Conservation (phyloP, 2,797 vertebrate genomes). For the Enteromius trimaculatus region DNA sequence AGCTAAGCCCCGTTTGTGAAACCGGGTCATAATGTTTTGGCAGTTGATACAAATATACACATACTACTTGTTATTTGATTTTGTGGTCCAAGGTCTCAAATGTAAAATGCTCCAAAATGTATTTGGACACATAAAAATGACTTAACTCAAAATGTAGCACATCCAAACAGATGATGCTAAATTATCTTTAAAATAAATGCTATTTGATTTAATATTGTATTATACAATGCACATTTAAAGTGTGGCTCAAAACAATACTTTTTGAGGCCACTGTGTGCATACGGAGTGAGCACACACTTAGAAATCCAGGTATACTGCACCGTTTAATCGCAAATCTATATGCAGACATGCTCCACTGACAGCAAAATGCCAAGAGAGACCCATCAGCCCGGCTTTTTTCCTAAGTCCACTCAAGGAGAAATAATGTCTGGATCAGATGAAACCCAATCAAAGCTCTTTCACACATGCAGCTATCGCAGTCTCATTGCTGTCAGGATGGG, state of each 20-base stretch:
- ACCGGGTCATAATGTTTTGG: too few relatives aligned
- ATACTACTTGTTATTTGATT: too few relatives aligned
- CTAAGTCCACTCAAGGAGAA: conserved; percentile 27
- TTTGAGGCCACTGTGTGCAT: neutral
- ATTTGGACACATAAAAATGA: neutral
- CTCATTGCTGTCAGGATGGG: conserved; percentile 15
- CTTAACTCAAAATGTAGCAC: neutral
- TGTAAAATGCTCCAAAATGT: neutral
- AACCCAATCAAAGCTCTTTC: conserved; percentile 44
- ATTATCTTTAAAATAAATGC: neutral
- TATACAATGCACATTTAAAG: neutral
- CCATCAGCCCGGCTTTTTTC: neutral
- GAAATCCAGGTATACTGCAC: neutral
- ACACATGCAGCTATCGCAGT: conserved; percentile 14
- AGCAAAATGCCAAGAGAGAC: conserved; percentile 11
- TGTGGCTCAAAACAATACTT: neutral
- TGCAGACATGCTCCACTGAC: conserved; percentile 42
- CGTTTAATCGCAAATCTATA: conserved; percentile 45
- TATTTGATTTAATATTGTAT: neutral
- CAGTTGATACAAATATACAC: too few relatives aligned
- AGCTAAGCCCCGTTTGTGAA: too few relatives aligned
- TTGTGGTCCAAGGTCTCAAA: neutral
- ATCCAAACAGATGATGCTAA: neutral
- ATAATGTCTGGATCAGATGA: conserved; percentile 30
- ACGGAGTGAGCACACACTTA: neutral